These are phyloP conservation scores for Ariolimax columbianus DNA, from an alignment of 2,888 invertebrate genomes.

Conservation along the genomic window DNA sequence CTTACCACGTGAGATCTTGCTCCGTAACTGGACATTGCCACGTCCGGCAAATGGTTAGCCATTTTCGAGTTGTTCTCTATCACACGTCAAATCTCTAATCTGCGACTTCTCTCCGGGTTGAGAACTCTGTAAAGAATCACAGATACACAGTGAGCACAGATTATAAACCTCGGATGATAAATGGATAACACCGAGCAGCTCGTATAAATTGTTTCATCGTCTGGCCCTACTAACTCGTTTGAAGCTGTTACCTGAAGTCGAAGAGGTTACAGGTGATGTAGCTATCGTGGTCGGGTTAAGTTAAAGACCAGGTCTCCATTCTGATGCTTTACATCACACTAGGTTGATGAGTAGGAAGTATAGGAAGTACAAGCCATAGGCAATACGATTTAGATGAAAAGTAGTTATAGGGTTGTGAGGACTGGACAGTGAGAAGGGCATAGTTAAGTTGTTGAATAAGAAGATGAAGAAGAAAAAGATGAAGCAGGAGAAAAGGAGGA, in stretches of 20 bases:
- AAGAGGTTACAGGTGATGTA: too few relatives aligned
- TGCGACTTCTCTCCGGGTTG: not conserved
- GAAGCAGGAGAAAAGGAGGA: too few relatives aligned
- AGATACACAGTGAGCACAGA: not conserved
- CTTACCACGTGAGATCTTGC: conserved; percentile 28
- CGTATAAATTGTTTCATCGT: too few relatives aligned
- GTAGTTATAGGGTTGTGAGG: not conserved
- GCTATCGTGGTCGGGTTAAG: too few relatives aligned
- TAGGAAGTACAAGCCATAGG: too few relatives aligned
- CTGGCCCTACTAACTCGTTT: too few relatives aligned
- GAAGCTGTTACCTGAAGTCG: too few relatives aligned
- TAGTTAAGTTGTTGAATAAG: not conserved
- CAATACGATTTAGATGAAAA: not conserved
- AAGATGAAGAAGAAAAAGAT: too few relatives aligned
- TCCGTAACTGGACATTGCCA: conserved; percentile 30
- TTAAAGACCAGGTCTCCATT: too few relatives aligned
- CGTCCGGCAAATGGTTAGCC: conserved; percentile 33
- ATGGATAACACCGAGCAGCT: too few relatives aligned
- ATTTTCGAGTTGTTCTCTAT: not conserved
- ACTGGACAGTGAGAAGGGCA: not conserved
- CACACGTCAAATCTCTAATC: not conserved
- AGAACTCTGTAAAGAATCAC: not conserved
- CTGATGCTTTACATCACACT: too few relatives aligned
- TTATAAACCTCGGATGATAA: not conserved
- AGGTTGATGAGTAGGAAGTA: too few relatives aligned